A percentile compares a stretch with the other conserved stretches of the same genome.
Conservation (phyloP, 2,113 vertebrate species). For the Mustela nigripes region DNA sequence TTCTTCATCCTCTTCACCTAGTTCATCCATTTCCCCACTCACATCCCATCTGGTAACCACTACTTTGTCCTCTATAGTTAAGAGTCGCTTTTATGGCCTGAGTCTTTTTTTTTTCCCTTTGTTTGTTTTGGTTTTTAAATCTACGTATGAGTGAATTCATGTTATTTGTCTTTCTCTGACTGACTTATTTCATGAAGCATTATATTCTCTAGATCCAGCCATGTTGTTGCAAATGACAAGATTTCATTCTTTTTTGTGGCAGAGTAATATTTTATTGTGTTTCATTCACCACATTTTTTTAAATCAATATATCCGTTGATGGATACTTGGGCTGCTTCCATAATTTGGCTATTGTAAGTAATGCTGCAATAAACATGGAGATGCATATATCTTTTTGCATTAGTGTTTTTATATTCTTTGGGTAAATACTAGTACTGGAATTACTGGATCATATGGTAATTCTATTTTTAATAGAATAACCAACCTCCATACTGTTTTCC, state of each 20-base stretch:
- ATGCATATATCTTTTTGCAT: not conserved
- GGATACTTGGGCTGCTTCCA: not conserved
- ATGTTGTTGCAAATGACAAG: not conserved
- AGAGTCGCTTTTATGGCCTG: not conserved
- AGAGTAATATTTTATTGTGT: not conserved
- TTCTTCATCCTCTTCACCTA: not conserved
- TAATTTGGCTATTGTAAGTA: not conserved
- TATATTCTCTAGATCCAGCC: not conserved
- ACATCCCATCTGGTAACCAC: not conserved
- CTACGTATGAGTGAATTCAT: not conserved
- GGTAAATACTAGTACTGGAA: not conserved
- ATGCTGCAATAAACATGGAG: not conserved
- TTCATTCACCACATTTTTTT: not conserved
- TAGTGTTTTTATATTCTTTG: not conserved
- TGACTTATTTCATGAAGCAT: not conserved
- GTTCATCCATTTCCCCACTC: not conserved
- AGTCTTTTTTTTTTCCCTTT: not conserved
- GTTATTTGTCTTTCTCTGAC: not conserved
- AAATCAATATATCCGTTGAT: not conserved
- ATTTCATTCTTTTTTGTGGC: not conserved
- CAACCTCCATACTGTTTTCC: not conserved
- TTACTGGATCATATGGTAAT: not conserved
- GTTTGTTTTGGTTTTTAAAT: not conserved
- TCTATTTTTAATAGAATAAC: not conserved
- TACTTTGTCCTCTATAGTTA: not conserved